phyloP scores from a whole-genome alignment of 2,797 vertebrate genomes.

The Hypotaenidia okinawae region DNA sequence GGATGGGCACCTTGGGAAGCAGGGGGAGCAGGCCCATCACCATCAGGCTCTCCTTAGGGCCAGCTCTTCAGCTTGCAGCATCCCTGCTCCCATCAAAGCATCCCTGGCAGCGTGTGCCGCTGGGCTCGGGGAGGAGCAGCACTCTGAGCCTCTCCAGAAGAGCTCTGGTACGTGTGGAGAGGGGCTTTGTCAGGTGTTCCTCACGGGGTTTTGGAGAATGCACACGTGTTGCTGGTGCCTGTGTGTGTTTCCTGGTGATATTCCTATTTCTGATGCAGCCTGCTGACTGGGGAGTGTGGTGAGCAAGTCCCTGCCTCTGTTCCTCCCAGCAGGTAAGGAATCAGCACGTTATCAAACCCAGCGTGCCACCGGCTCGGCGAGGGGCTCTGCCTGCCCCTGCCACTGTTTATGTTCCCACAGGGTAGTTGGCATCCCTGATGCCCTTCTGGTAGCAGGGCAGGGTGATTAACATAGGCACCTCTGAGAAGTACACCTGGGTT shows the following conservation, averaged over 20 bases:
- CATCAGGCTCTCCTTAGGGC: background rate
- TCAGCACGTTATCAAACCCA: background rate
- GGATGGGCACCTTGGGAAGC: too few species aligned
- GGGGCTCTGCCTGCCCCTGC: background rate
- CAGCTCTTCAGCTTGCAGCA: background rate
- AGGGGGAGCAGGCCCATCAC: too few species aligned
- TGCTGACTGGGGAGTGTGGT: background rate
- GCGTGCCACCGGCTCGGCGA: background rate
- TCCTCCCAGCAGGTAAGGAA: conserved; percentile 17
- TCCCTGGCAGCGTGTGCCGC: background rate
- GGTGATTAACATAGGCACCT: background rate
- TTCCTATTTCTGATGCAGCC: background rate
- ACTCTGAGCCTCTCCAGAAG: background rate
- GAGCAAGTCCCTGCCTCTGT: background rate
- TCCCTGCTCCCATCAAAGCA: background rate
- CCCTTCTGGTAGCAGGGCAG: background rate
- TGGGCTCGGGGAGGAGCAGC: accelerated
- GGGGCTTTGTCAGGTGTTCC: background rate
- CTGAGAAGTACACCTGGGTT: background rate
- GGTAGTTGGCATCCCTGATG: background rate
- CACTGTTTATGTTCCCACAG: background rate
- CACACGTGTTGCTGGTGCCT: background rate
- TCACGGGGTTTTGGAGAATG: background rate
- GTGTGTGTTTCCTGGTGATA: background rate
- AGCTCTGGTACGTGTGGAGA: background rate